A percentile compares a stretch with the other conserved stretches of the same genome.
These are phyloP conservation scores for Rhincodon typus DNA, from an alignment of 2,797 vertebrate genomes.

Conservation along the genomic window DNA sequence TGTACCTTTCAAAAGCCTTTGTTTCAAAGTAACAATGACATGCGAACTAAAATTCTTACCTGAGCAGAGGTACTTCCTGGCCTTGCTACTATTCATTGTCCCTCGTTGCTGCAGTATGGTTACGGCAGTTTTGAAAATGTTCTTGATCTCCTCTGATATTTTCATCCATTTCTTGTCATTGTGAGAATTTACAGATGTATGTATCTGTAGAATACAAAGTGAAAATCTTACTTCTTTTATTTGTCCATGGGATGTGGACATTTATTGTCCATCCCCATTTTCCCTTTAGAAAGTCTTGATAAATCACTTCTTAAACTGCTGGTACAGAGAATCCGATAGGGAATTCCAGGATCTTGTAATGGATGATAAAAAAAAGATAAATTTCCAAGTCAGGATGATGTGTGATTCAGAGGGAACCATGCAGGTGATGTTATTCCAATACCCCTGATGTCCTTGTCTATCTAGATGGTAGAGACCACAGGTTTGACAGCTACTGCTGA, in stretches of 20 bases:
- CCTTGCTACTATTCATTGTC: slow-evolving; percentile 81
- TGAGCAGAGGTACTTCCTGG: slow-evolving; percentile 94
- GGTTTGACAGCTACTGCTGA: not conserved
- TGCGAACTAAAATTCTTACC: slow-evolving; percentile 59
- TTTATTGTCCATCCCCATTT: not conserved
- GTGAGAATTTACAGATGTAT: slow-evolving; percentile 71
- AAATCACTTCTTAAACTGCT: not conserved
- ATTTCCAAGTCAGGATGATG: not conserved
- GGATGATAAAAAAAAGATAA: not conserved
- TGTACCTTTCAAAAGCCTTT: not conserved
- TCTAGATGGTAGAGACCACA: not conserved
- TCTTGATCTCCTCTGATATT: slow-evolving; percentile 91
- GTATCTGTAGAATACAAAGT: slow-evolving; percentile 63
- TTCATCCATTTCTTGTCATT: slow-evolving; percentile 86
- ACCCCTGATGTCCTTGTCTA: not conserved
- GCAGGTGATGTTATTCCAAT: not conserved
- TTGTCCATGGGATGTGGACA: not conserved
- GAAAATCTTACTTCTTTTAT: not conserved
- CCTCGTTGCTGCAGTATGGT: slow-evolving; percentile 87
- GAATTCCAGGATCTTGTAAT: not conserved
- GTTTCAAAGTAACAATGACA: not conserved
- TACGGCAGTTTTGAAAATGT: slow-evolving; percentile 83
- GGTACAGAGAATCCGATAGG: not conserved
- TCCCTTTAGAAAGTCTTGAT: not conserved
- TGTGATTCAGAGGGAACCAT: not conserved